Conservation (phyloP, 2,113 vertebrate genomes). For the Stigmatopora nigra region DNA sequence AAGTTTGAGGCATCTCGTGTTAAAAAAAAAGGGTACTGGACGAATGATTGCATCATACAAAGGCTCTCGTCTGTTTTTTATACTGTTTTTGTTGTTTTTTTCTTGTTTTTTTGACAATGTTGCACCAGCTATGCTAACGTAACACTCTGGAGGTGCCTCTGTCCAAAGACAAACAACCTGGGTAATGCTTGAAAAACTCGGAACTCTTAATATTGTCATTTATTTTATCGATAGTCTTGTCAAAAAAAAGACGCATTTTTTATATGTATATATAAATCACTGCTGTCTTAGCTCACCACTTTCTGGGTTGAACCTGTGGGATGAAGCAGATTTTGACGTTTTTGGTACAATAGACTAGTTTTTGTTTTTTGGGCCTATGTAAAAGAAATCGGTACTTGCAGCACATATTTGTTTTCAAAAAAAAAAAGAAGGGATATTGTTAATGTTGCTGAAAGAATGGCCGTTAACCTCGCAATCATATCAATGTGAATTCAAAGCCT, state of each 20-base stretch:
- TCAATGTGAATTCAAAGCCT: constrained; percentile 56
- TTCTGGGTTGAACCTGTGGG: constrained; percentile 7
- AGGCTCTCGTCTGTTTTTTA: constrained; percentile 22
- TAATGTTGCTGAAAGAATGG: constrained; percentile 12
- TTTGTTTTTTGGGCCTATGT: neutral
- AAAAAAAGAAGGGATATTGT: constrained; percentile 1
- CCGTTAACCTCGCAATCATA: constrained; percentile 29
- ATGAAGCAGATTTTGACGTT: constrained; percentile 1
- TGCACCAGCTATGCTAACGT: constrained; percentile 37
- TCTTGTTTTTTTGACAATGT: neutral
- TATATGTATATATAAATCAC: constrained; percentile 17
- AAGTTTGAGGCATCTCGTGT: constrained; percentile 22
- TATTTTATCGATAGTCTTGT: constrained; percentile 29
- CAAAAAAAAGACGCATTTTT: neutral
- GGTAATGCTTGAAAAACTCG: constrained; percentile 75
- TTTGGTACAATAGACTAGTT: constrained; percentile 13
- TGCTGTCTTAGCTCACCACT: constrained; percentile 29
- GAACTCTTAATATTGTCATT: constrained; percentile 57
- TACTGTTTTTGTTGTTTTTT: constrained; percentile 19
- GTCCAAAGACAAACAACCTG: constrained; percentile 73
- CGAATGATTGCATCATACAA: constrained; percentile 20
- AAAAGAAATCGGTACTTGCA: neutral
- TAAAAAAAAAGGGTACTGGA: constrained; percentile 44
- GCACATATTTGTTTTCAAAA: neutral
- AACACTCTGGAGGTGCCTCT: constrained; percentile 61